A percentile compares a stretch with the other conserved stretches of the same genome.
Evolutionary conservation across 2,888 invertebrate genomes (phyloP).

Genomic region (Parnassius glacialis): DNA sequence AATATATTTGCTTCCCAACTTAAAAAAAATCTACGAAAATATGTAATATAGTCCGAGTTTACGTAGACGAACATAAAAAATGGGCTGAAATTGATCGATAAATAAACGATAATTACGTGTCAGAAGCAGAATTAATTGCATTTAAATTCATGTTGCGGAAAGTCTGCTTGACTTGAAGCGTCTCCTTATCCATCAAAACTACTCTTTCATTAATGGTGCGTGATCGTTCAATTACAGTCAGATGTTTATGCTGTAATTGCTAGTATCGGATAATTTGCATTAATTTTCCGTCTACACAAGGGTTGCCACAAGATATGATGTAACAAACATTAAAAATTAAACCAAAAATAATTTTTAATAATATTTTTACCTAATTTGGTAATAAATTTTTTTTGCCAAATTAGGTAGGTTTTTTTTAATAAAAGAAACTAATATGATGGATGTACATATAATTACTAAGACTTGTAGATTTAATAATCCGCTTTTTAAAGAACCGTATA

Average conservation of each 20-base stretch:
- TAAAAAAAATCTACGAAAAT: background rate
- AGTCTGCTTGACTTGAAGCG: conserved; percentile 17
- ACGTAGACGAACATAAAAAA: conserved; percentile 8
- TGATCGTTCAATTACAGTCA: conserved; percentile 29
- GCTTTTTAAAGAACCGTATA: too few relatives aligned
- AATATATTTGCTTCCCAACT: background rate
- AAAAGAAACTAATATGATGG: too few relatives aligned
- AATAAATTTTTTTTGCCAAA: too few relatives aligned
- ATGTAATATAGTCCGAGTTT: background rate
- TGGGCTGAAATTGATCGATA: conserved; percentile 15
- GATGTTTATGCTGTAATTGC: conserved; percentile 25
- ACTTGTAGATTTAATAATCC: too few relatives aligned
- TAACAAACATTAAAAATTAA: background rate
- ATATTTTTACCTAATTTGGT: too few relatives aligned
- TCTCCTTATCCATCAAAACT: conserved; percentile 24
- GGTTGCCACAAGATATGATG: background rate
- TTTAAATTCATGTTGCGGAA: conserved; percentile 22
- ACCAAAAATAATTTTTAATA: too few relatives aligned
- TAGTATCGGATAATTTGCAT: conserved; percentile 18
- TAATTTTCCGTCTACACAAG: conserved; percentile 20
- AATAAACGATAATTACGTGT: conserved; percentile 16
- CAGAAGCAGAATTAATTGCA: conserved; percentile 25
- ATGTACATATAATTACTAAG: too few relatives aligned
- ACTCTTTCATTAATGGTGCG: conserved; percentile 23
- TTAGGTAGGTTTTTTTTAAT: too few relatives aligned